Evolutionary conservation across 2,113 vertebrate species (phyloP), one percentile per base, ranked within the genome.

Genomic region (Pyrgilauda ruficollis): DNA sequence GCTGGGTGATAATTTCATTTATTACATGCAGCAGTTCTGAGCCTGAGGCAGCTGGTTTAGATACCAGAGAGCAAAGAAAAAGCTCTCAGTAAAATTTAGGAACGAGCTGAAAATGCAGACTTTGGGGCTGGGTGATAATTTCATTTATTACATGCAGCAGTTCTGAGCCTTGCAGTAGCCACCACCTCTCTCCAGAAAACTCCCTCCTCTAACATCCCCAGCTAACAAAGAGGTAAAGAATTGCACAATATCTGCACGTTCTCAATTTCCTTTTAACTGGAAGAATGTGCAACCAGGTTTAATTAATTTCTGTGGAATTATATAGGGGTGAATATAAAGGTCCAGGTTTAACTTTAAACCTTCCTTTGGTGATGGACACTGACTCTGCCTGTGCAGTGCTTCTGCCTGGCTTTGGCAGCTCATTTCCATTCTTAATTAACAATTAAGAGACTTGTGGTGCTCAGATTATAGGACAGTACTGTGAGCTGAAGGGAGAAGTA

Each of bases 31-130:
- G 82, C 49, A 62, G 10, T 10, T 41, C 49, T 37, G 46, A 92
- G 74, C 70, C 23, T n/a, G n/a, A 49, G n/a, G 26, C 5, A 47
- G 63, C 0, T 0, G 18, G 18, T 47, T 52, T 12, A 47, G 73
- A 3, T 14, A 50, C 4, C 52, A 49, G 66, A 61, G 6, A 55
- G 49, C 31, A 64, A 82, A 55, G 66, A 10, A 37, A 87, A 61
- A 75, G 41, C n/a, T 79, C 53, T 15, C 19, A 52, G 59, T 4
- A 62, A 75, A 81, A 69, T 64, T 49, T 7, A 78, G n/a, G 49
- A 56, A 49, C 17, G 11, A 90, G 56, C 28, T 26, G 58, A 53
- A 82, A 81, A 80, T 9, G 52, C 72, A 74, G 7, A 59, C 8
- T 75, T 50, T 67, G 75, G 75, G 23, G 44, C 9, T 66, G 27